Conservation (phyloP, 2,113 vertebrate species). For the Microtus montanus region DNA sequence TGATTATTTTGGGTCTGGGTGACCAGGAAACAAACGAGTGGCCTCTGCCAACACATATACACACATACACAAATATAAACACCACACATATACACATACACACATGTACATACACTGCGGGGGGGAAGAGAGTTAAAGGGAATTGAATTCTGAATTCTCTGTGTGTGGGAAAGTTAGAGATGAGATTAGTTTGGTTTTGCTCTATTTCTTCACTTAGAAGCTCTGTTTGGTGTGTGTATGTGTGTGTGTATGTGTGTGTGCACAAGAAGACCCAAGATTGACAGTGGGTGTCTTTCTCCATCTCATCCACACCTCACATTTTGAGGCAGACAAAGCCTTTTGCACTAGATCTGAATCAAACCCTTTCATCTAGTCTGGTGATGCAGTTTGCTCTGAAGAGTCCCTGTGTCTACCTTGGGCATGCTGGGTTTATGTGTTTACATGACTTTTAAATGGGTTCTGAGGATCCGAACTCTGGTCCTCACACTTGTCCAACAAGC, state of each 20-base stretch:
- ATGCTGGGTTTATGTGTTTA: neutral
- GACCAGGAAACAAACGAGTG: too few relatives aligned
- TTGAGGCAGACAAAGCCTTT: neutral
- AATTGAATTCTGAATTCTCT: neutral
- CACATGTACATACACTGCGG: neutral
- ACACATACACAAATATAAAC: neutral
- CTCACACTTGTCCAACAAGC: neutral
- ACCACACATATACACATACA: neutral
- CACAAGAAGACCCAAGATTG: neutral
- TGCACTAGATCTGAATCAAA: too few relatives aligned
- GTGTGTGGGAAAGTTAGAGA: neutral
- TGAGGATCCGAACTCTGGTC: neutral
- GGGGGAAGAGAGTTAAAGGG: neutral
- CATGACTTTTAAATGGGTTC: neutral
- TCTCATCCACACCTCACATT: too few relatives aligned
- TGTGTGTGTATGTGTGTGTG: neutral
- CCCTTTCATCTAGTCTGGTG: neutral
- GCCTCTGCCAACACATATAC: neutral
- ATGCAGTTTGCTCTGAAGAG: neutral
- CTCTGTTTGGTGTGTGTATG: neutral
- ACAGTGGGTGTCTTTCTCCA: neutral
- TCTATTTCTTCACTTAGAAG: slow-evolving; percentile 2
- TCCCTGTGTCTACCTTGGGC: neutral
- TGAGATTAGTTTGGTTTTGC: neutral
- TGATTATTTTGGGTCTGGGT: too few relatives aligned